Conservation (phyloP, 2,113 vertebrate genomes). For the Acrocephalus kingi region DNA sequence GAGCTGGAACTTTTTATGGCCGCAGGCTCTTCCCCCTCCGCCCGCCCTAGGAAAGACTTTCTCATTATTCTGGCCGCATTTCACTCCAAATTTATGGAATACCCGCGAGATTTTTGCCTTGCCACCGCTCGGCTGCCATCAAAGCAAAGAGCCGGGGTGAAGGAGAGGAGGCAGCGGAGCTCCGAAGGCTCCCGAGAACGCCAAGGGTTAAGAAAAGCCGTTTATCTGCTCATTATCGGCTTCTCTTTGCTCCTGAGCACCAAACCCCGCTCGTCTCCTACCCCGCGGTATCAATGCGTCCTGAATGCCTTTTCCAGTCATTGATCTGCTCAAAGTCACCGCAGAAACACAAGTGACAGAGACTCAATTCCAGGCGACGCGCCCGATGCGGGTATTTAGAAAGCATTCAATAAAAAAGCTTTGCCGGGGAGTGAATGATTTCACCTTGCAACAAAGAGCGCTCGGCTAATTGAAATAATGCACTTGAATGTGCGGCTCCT, state of each 20-base stretch:
- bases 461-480: conserved; percentile 36
- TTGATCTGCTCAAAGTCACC: conserved; percentile 65
- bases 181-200: neutral
- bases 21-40: neutral
- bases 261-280: neutral
- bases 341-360: conserved; percentile 57
- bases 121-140: neutral
- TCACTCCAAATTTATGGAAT: neutral
- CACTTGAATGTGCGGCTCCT: conserved; percentile 2
- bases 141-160: neutral
- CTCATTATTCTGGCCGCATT: neutral
- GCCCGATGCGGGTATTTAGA: conserved; percentile 33
- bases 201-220: conserved; percentile 44
- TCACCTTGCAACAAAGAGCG: conserved; percentile 37
- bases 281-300: conserved; percentile 18
- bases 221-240: conserved; percentile 9
- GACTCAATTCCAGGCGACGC: conserved; percentile 51
- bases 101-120: neutral
- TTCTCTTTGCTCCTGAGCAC: neutral
- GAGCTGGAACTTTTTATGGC: neutral
- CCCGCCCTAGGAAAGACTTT: neutral
- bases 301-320: conserved; percentile 58
- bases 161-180: neutral
- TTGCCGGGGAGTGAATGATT: conserved; percentile 25
- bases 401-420: conserved; percentile 47